These are phyloP conservation scores for Tetropium fuscum DNA, from an alignment of 2,888 invertebrate species.

Conservation along the genomic window DNA sequence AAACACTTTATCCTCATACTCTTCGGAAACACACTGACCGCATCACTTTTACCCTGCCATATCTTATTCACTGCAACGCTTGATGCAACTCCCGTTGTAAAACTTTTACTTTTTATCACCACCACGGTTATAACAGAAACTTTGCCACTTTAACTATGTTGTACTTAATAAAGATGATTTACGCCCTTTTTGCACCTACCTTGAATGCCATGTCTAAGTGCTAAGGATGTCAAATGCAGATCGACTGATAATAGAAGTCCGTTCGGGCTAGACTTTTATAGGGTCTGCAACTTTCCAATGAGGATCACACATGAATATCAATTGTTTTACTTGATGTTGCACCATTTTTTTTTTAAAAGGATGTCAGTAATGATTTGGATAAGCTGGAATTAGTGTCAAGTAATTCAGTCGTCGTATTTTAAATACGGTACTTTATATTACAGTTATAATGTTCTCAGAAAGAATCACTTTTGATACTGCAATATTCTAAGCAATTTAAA, in stretches of 20 bases:
- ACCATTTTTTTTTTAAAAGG: slow-evolving; percentile 35
- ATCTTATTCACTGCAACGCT: slow-evolving; percentile 21
- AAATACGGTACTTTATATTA: no score
- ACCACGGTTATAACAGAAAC: slow-evolving; percentile 15
- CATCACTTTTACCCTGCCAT: slow-evolving; percentile 34
- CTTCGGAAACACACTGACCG: slow-evolving; percentile 1
- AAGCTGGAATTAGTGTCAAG: slow-evolving; percentile 3
- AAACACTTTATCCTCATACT: neutral
- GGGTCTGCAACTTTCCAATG: slow-evolving; percentile 49
- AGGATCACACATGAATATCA: slow-evolving; percentile 39
- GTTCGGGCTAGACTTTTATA: slow-evolving; percentile 48
- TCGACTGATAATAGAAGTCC: slow-evolving; percentile 50
- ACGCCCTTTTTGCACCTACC: slow-evolving; percentile 42
- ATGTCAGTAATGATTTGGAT: slow-evolving; percentile 11
- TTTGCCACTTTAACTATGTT: slow-evolving; percentile 24
- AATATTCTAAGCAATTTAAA: no score
- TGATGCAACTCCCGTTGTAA: slow-evolving; percentile 15
- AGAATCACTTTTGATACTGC: no score
- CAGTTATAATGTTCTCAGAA: no score
- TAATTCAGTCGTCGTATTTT: no score
- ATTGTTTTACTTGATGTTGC: slow-evolving; percentile 32
- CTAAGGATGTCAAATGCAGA: slow-evolving; percentile 41
- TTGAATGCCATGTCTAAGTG: slow-evolving; percentile 47
- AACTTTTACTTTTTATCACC: slow-evolving; percentile 29
- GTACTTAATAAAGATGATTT: slow-evolving; percentile 30